Conservation (phyloP, 2,888 invertebrate species). For the Hypsopygia costalis region DNA sequence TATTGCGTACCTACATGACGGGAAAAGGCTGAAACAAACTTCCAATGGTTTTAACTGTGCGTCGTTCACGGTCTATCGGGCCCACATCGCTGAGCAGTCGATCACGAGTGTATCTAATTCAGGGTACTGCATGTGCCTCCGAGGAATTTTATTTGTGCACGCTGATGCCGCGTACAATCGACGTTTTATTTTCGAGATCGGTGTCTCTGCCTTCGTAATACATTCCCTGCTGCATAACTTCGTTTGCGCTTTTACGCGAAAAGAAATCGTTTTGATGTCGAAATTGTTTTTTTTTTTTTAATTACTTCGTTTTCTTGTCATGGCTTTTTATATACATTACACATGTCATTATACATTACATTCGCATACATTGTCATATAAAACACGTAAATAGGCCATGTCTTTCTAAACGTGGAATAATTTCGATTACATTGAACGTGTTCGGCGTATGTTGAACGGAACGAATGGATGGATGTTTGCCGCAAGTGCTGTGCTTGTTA, state of each 20-base stretch:
- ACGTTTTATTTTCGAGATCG: slow-evolving; percentile 70
- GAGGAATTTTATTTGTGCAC: slow-evolving; percentile 74
- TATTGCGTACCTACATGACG: slow-evolving; percentile 33
- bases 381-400: neutral
- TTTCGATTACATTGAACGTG: neutral
- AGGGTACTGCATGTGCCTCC: slow-evolving; percentile 64
- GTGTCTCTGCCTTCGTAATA: slow-evolving; percentile 52
- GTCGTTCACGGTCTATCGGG: slow-evolving; percentile 52
- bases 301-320: no score
- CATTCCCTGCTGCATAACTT: slow-evolving; percentile 56
- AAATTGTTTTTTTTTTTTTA: slow-evolving; percentile 2
- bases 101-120: slow-evolving; percentile 74
- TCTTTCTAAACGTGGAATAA: neutral
- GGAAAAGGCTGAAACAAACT: no score
- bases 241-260: slow-evolving; percentile 45
- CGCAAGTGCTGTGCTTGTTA: slow-evolving; percentile 37
- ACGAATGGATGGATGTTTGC: slow-evolving; percentile 11
- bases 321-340: no score
- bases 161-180: slow-evolving; percentile 55
- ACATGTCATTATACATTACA: no score
- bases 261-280: slow-evolving; percentile 48
- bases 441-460: neutral
- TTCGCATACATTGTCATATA: neutral
- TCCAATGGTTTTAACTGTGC: neutral
- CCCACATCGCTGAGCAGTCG: slow-evolving; percentile 45